Evolutionary conservation across 2,888 invertebrate genomes (phyloP).

Genomic region (Lithosia quadra): DNA sequence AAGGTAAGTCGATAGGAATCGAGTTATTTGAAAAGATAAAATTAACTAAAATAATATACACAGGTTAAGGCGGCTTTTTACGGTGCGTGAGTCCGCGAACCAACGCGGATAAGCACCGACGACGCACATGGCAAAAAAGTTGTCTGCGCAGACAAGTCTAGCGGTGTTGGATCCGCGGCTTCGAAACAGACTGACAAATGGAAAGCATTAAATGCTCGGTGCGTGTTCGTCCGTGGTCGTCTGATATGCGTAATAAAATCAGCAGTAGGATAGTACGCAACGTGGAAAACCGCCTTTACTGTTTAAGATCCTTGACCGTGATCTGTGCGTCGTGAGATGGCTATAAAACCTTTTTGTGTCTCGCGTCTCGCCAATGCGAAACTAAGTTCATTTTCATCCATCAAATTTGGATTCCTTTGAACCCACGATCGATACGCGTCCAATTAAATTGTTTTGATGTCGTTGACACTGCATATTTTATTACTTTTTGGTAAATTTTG

Average conservation of each 20-base stretch:
- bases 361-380: constrained; percentile 25
- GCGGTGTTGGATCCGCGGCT: background rate
- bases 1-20: background rate
- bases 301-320: constrained; percentile 28
- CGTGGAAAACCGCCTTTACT: background rate
- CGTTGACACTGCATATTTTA: background rate
- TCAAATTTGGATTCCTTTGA: constrained; percentile 30
- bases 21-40: background rate
- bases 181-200: background rate
- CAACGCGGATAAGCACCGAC: too few species aligned
- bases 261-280: background rate
- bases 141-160: background rate
- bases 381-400: constrained; percentile 28
- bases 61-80: background rate
- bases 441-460: constrained; percentile 13
- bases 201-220: background rate
- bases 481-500: background rate
- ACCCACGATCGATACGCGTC: constrained; percentile 12
- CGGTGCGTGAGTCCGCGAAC: background rate
- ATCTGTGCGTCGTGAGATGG: constrained; percentile 21
- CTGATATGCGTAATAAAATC: too few species aligned
- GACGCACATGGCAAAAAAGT: too few species aligned
- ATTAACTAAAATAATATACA: too few species aligned
- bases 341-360: constrained; percentile 50
- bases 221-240: background rate